A percentile compares a stretch with the other conserved stretches of the same genome.
Conservation (phyloP, 2,888 invertebrate genomes). For the Agonum fuliginosum region DNA sequence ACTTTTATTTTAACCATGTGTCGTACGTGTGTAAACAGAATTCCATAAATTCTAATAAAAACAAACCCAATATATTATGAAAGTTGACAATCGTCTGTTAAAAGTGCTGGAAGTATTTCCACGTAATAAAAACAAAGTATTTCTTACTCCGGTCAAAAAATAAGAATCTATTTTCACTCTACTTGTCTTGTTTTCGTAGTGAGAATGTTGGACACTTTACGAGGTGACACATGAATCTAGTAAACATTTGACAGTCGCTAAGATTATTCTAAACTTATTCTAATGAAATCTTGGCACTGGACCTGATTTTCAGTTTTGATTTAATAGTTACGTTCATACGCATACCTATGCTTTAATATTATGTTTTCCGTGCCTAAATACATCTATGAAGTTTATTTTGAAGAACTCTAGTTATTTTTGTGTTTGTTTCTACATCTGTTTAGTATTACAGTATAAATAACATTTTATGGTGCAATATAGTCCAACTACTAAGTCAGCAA, state of each 20-base stretch:
- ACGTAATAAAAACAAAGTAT: slow-evolving; percentile 41
- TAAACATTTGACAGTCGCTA: slow-evolving; percentile 40
- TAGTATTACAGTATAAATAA: slow-evolving; percentile 41
- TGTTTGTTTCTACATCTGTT: slow-evolving; percentile 41
- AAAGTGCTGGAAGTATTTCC: slow-evolving; percentile 25
- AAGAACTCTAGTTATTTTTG: slow-evolving; percentile 19
- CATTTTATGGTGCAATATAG: slow-evolving; percentile 28
- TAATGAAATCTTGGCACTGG: slow-evolving; percentile 50
- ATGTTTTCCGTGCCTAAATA: slow-evolving; percentile 32
- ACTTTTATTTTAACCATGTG: not conserved
- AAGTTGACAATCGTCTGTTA: slow-evolving; percentile 30
- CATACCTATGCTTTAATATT: slow-evolving; percentile 8
- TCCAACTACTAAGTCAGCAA: slow-evolving; percentile 3
- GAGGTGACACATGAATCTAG: slow-evolving; percentile 44
- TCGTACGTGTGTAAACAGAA: not conserved
- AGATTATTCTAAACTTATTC: slow-evolving; percentile 42
- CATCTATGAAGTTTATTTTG: not conserved
- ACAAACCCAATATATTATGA: slow-evolving; percentile 5
- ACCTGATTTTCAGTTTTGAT: slow-evolving; percentile 3
- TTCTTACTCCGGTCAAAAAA: slow-evolving; percentile 47
- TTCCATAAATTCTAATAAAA: slow-evolving; percentile 6
- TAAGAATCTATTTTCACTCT: slow-evolving; percentile 48
- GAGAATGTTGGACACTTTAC: slow-evolving; percentile 49
- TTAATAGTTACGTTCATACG: slow-evolving; percentile 16
- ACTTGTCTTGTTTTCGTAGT: slow-evolving; percentile 40